These are phyloP conservation scores for Scaptomyza parva DNA, from an alignment of 2,888 invertebrate species.

Conservation along the genomic window DNA sequence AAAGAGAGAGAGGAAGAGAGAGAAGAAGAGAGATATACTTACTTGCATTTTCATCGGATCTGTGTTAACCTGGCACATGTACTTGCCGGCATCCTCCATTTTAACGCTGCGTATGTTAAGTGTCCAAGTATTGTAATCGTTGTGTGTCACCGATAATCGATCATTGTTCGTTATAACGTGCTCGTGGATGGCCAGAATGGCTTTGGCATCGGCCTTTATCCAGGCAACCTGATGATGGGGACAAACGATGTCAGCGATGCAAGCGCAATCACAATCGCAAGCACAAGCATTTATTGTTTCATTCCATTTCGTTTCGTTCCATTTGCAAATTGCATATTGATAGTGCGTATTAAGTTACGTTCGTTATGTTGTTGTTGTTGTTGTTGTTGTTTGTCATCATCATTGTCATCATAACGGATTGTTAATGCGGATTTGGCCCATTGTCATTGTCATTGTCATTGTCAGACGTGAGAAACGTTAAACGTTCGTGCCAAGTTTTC, in stretches of 20 bases:
- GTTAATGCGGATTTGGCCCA: constrained; percentile 45
- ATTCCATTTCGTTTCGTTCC: constrained; percentile 12
- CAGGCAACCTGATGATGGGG: constrained; percentile 91
- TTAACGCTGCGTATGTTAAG: constrained; percentile 93
- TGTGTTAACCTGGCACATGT: constrained; percentile 98
- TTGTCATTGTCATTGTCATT: constrained; percentile 39
- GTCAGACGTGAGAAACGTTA: constrained; percentile 29
- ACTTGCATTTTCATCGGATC: constrained; percentile 98
- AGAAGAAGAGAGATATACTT: constrained; percentile 55
- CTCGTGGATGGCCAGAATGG: constrained; percentile 96
- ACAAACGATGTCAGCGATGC: not conserved
- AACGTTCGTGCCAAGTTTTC: constrained; percentile 15
- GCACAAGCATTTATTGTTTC: constrained; percentile 18
- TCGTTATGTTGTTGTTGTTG: constrained; percentile 30
- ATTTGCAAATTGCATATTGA: constrained; percentile 44
- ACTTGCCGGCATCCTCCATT: constrained; percentile 94
- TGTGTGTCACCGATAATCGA: constrained; percentile 94
- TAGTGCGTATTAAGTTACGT: constrained; percentile 20
- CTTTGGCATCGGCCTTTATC: constrained; percentile 97
- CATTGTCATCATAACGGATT: constrained; percentile 32
- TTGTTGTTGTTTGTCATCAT: constrained; percentile 19
- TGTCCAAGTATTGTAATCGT: constrained; percentile 97
- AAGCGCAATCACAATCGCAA: constrained; percentile 16
- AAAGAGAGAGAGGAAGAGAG: no score
- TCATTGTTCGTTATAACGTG: constrained; percentile 97